Conservation (phyloP, 2,113 vertebrate species). For the Prochilodus magdalenae region DNA sequence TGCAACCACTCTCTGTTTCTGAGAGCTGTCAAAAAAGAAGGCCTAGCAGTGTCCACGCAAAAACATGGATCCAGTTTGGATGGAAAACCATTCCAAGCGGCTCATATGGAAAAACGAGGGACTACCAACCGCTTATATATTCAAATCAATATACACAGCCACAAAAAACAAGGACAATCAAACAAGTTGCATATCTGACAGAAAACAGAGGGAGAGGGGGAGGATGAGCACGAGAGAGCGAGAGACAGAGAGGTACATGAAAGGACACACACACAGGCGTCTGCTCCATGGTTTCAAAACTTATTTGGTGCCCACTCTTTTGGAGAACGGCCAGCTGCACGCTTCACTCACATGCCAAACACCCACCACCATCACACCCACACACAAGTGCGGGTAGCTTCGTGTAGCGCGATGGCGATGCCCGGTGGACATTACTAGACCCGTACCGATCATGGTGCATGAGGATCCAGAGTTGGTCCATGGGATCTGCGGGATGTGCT, state of each 20-base stretch:
- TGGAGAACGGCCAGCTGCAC: neutral
- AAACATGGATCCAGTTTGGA: neutral
- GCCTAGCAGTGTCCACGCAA: neutral
- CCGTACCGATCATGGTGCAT: too few species aligned
- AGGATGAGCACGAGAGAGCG: neutral
- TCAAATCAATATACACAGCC: neutral
- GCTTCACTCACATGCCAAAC: too few species aligned
- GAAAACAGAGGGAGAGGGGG: neutral
- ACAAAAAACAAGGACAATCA: neutral
- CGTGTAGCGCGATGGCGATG: too few species aligned
- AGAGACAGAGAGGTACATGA: neutral
- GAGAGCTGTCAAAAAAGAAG: neutral
- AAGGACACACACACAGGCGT: neutral
- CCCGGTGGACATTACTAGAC: too few species aligned
- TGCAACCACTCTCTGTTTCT: neutral
- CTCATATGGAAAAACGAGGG: neutral
- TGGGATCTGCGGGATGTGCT: too few species aligned
- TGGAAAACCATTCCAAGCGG: neutral
- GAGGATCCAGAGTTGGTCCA: too few species aligned
- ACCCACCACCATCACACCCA: too few species aligned
- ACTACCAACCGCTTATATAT: too few species aligned
- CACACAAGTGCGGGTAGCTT: too few species aligned
- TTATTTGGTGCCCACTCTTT: neutral
- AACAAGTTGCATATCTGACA: neutral
- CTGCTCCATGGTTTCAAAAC: neutral